Base-by-base conservation (phyloP, 1,140 invertebrate genomes). In the Gonatopus flavifemur region DNA sequence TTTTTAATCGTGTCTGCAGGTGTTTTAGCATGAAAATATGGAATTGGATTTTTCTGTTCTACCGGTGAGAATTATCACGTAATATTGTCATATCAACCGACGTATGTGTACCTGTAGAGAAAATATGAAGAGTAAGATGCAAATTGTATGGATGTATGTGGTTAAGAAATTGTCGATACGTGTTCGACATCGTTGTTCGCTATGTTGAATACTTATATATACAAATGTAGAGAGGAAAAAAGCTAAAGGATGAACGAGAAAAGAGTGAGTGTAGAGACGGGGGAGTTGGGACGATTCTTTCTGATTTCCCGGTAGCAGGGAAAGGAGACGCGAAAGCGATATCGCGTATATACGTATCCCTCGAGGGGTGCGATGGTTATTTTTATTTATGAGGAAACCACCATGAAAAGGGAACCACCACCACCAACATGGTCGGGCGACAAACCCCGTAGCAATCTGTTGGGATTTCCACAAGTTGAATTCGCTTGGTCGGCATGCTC, bases 381-480 rank as follows among this genome's bases (percentile, higher is more conserved):
- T 75, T 77, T 77, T 77, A 77, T 77, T 77, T 77, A 77, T 77
- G 73, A 75, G 72, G 64, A 75, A 75, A 74, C 71, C 70, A 74
- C 67, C 69, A 70, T 75, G 73, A 73, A 71, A 77, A 71, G 67
- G 66, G 69, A 69, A 40, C 57, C 55, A 56, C 50, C 60, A 40
- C 57, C 55, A 56, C 50, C 60, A 57, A 49, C 57, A 30, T 53
- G 28, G 61, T 46, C 57, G 50, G 49, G 45, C 59, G 49, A 65
- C 55, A 55, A 61, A 59, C 55, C 58, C 52, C 50, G 52, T 49
- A 37, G 54, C 62, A 69, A 72, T 69, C 69, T 69, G 65, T 66
- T 66, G 69, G 70, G 67, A 74, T 76, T 74, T 77, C 70, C 68
- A 72, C 69, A 75, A 75, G 70, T 72, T 75, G 70, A 74, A 72